phyloP scores from a whole-genome alignment of 2,113 vertebrate species.

The Micronycteris hirsuta region DNA sequence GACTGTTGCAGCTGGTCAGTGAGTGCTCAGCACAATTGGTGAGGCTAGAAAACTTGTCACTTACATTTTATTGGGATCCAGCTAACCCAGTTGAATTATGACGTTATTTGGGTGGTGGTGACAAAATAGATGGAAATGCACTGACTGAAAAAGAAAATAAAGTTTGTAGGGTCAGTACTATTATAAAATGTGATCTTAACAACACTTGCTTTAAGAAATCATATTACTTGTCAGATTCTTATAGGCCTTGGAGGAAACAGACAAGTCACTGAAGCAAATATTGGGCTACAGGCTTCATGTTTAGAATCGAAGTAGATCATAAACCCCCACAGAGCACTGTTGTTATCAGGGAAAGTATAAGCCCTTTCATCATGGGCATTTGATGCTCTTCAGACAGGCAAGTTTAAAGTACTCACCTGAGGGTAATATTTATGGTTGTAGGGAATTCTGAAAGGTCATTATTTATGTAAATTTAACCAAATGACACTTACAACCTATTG shows the following conservation, averaged over 20 bases:
- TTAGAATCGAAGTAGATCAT: not conserved
- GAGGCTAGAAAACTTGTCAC: not conserved
- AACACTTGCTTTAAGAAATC: not conserved
- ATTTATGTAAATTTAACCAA: conserved; percentile 38
- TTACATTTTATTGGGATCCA: not conserved
- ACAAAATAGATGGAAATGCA: conserved; percentile 10
- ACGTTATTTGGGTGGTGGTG: conserved; percentile 3
- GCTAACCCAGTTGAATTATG: conserved; percentile 41
- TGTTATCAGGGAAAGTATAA: not conserved
- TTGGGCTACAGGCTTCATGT: not conserved
- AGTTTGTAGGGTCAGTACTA: not conserved
- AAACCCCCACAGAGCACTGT: not conserved
- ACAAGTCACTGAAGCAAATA: not conserved
- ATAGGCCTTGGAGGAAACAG: not conserved
- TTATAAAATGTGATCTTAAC: not conserved
- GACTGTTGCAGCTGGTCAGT: not conserved
- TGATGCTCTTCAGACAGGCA: conserved; percentile 26
- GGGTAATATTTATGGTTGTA: not conserved
- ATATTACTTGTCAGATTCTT: not conserved
- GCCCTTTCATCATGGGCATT: not conserved
- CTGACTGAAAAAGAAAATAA: not conserved
- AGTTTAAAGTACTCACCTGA: conserved; percentile 33
- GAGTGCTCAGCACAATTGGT: not conserved
- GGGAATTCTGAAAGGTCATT: conserved; percentile 29
- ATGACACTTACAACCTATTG: conserved; percentile 17